These are phyloP conservation scores for Dendrocopos noguchii DNA, from an alignment of 2,113 vertebrate genomes.

Conservation along the genomic window DNA sequence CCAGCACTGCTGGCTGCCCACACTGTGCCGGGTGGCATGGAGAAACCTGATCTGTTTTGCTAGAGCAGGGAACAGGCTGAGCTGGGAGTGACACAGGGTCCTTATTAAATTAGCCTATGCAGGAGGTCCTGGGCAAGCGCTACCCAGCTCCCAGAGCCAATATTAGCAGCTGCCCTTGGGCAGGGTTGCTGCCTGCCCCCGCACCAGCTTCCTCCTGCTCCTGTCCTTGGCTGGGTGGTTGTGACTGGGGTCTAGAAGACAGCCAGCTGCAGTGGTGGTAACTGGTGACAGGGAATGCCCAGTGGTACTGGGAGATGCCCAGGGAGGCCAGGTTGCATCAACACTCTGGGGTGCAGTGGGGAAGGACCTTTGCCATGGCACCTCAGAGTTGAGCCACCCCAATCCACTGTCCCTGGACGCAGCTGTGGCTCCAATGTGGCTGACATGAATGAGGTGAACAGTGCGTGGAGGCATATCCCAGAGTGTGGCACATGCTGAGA, in stretches of 20 bases:
- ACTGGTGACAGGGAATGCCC: neutral
- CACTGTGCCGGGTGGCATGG: neutral
- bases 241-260: neutral
- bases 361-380: fast-evolving
- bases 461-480: neutral
- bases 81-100: neutral
- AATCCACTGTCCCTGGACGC: neutral
- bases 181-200: neutral
- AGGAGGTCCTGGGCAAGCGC: neutral
- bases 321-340: neutral
- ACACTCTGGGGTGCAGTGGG: neutral
- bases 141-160: neutral
- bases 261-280: neutral
- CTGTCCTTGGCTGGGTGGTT: neutral
- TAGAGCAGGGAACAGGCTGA: conserved; percentile 24
- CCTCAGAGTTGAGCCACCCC: fast-evolving
- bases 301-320: neutral
- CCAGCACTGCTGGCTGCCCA: fast-evolving
- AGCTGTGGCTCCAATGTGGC: neutral
- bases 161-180: conserved; percentile 11
- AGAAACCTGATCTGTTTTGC: conserved; percentile 58
- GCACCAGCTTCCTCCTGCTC: neutral
- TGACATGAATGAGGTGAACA: fast-evolving
- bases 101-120: conserved; percentile 64
- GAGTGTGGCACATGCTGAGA: fast-evolving